Evolutionary conservation across 2,888 invertebrate species (phyloP).

Genomic region (Meandrusa payeni): DNA sequence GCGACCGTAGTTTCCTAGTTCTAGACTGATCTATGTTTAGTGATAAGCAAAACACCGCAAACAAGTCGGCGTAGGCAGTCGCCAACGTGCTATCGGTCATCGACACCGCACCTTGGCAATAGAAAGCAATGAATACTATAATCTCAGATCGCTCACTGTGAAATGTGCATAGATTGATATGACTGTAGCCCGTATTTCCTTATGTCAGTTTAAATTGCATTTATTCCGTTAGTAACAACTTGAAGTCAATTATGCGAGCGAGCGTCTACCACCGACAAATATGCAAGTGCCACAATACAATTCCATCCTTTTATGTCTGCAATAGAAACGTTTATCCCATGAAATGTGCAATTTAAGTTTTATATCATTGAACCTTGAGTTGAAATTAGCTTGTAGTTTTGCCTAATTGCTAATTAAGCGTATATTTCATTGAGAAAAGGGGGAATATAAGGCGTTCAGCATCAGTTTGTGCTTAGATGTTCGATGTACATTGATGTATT

Average conservation of each 20-base stretch:
- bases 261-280: slow-evolving; percentile 10
- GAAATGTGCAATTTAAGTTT: slow-evolving; percentile 2
- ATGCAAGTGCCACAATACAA: slow-evolving; percentile 22
- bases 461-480: no score
- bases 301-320: slow-evolving; percentile 11
- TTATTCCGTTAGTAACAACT: slow-evolving; percentile 22
- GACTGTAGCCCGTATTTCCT: slow-evolving; percentile 19
- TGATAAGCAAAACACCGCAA: slow-evolving; percentile 42
- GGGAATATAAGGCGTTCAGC: no score
- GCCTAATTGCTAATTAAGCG: slow-evolving; percentile 4
- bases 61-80: slow-evolving; percentile 22
- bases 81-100: slow-evolving; percentile 31
- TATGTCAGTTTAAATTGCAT: slow-evolving; percentile 22
- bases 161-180: slow-evolving; percentile 16
- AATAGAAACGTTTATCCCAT: slow-evolving; percentile 10
- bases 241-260: slow-evolving; percentile 20
- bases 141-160: slow-evolving; percentile 16
- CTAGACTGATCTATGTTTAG: slow-evolving; percentile 43
- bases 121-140: slow-evolving; percentile 21
- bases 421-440: slow-evolving; percentile 15
- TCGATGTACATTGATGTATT: no score
- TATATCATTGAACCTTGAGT: slow-evolving; percentile 1
- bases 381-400: slow-evolving; percentile 6
- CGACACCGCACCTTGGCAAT: slow-evolving; percentile 25
- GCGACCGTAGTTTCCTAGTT: slow-evolving; percentile 46